Base-by-base conservation (phyloP, 1,140 invertebrate species). In the Zaprionus tsacasi region DNA sequence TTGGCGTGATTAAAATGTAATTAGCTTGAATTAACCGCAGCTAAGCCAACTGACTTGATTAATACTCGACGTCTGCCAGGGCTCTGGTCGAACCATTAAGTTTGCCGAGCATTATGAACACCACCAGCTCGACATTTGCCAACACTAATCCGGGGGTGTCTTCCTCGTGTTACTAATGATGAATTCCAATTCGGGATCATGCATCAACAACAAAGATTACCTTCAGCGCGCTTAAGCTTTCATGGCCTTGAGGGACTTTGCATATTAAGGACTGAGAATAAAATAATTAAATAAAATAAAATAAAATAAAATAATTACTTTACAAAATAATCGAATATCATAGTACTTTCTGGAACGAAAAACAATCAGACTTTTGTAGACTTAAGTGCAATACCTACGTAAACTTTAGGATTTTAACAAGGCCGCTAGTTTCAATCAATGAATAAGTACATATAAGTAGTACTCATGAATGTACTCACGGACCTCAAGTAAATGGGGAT, bases 21-120 rank as follows among this genome's bases (percentile, higher is more conserved):
- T 87, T 87, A 77, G 50, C 45, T 82, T 43, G 52, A 79, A 71
- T 80, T 71, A 74, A 71, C 72, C 76, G 35, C 65, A 82, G 35
- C 38, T 48, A n/a, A 70, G 57, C 59, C 50, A 54, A 61, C 43
- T 65, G 60, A 64, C 27, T 85, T 78, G 70, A 78, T 81, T 85
- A 78, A 69, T 70, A 72, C 21, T 58, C 25, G n/a, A 17, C n/a
- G 25, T 30, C n/a, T 40, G 17, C 56, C 12, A 38, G 30, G 6
- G 21, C 13, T 13, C 38, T 38, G 33, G n/a, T 15, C 8, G 13
- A 12, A 21, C 3, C 54, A 57, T 48, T 66, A 40, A 13, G 17
- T 54, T 61, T 7, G 21, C 63, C 54, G 4, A 33, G 11, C 43
- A 17, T 63, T 63, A 60, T 45, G 17, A 12, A n/a, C n/a, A 25